Base-by-base conservation (phyloP, 2,797 vertebrate genomes). In the Melanotaenia pygmaea region DNA sequence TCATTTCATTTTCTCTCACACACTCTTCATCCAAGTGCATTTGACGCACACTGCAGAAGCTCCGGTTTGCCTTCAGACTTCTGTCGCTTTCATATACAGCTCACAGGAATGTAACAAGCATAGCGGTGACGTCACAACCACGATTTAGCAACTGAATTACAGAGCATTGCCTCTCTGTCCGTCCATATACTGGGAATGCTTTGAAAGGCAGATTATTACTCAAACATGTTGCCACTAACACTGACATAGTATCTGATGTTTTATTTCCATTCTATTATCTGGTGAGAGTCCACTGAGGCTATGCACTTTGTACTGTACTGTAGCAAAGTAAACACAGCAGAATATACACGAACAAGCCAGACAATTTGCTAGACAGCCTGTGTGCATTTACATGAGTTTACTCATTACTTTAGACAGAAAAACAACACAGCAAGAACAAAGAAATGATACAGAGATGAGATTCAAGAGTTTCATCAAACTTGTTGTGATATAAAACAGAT, bases 51-150 rank as follows among this genome's bases (percentile, higher is more conserved):
- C 62, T 63, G 74, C 77, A 80, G 71, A 85, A 77, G 76, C 76
- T 85, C 75, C 65, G 67, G 57, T 78, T 89, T 89, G 89, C 89
- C 88, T 86, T 89, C 84, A 84, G 73, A 89, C 80, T 83, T 80
- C 72, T 78, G 67, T 76, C 54, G 67, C 80, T 80, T 77, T 86
- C 83, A 79, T 67, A 32, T 66, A 65, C 43, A 66, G 76, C 77
- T 86, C 74, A 88, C 74, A 24, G 76, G 81, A 89, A 90, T 87
- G 80, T 90, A 88, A 81, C 26, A 60, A 73, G 67, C 61, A 32
- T 16, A 51, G 59, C 70, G 67, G 59, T 32, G 78, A 77, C 28
- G 43, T 65, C 72, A 45, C 59, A 47, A 66, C 51, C 58, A 30
- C 16, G 30, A 51, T 67, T 80, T 67, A 69, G 54, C n/a, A 32